Conservation (phyloP, 2,113 vertebrate genomes). For the human region GRCh38 chr2:192334001-192334500, state of each 20-base stretch:
- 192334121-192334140: not conserved
- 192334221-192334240: not conserved
- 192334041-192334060: not conserved
- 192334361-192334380: not conserved
- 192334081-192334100: not conserved
- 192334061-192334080: not conserved
- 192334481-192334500: conserved; percentile 44
- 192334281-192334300: conserved; percentile 32
- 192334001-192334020: not conserved
- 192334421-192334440: conserved; percentile 33
- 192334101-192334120: not conserved
- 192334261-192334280: conserved; percentile 34
- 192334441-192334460: conserved; percentile 50
- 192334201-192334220: not conserved
- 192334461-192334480: not conserved
- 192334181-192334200: not conserved
- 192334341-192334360: conserved; percentile 1
- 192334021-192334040: not conserved
- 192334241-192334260: not conserved
- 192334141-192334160: not conserved
- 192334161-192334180: not conserved
- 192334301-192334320: conserved; percentile 37
- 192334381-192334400: not conserved
- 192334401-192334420: not conserved
- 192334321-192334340: conserved; percentile 16